Percentiles rank a stretch among this genome's conserved stretches.
Evolutionary conservation across 2,888 invertebrate genomes (phyloP).

Genomic region (Megalurothrips usitatus): DNA sequence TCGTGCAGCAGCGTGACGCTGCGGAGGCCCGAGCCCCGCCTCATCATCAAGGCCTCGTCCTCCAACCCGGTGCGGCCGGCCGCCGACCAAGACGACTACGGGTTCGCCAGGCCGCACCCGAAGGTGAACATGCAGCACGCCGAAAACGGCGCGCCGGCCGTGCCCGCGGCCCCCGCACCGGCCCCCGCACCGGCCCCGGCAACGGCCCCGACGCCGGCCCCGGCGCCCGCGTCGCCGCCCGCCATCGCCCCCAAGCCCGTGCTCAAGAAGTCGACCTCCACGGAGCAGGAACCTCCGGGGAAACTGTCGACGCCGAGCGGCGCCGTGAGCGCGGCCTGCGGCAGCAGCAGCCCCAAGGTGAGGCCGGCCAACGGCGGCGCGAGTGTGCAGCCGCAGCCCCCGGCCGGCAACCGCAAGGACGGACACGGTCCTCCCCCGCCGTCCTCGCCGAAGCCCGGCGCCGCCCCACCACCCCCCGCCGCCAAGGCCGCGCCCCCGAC

Average conservation of each 20-base stretch:
- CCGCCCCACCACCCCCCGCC: not conserved
- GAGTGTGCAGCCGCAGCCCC: not conserved
- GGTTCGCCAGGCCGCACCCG: constrained; percentile 16
- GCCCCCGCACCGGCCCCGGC: constrained; percentile 34
- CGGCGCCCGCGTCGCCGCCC: not conserved
- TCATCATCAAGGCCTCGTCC: constrained; percentile 58
- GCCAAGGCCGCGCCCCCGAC: not conserved
- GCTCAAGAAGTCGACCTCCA: not conserved
- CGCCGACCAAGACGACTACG: constrained; percentile 36
- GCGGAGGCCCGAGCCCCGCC: constrained; percentile 51
- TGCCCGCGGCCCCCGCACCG: constrained; percentile 26
- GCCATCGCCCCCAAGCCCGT: constrained; percentile 9
- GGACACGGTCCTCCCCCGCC: not conserved
- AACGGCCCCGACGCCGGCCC: constrained; percentile 31
- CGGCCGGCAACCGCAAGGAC: no score
- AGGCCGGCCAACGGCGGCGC: not conserved
- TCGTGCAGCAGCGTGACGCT: constrained; percentile 1
- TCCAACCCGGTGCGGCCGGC: constrained; percentile 43
- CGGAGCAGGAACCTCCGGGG: not conserved
- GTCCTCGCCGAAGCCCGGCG: not conserved
- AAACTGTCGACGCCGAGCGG: not conserved
- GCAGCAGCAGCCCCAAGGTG: not conserved
- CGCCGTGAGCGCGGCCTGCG: not conserved
- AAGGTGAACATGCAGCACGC: constrained; percentile 33
- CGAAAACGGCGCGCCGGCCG: constrained; percentile 30